A percentile compares a stretch with the other conserved stretches of the same genome.
These are phyloP conservation scores for Dolomedes plantarius DNA, from an alignment of 2,888 invertebrate species.

Conservation along the genomic window DNA sequence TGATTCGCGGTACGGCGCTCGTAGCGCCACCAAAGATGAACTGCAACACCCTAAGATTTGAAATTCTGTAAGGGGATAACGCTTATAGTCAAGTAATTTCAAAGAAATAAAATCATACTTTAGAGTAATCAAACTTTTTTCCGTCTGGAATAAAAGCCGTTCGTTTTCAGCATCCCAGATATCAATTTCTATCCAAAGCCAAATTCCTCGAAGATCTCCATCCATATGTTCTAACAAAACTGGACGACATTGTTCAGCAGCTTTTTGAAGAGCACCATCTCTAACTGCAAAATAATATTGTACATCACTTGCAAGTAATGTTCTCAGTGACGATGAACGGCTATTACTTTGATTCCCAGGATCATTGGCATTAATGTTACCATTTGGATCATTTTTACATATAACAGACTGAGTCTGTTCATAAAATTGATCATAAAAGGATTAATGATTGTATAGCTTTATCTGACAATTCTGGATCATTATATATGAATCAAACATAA, in stretches of 20 bases:
- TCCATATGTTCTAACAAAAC: constrained; percentile 83
- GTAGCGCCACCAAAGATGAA: no score
- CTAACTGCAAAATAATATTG: constrained; percentile 73
- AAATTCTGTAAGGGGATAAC: constrained; percentile 83
- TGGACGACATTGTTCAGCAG: constrained; percentile 83
- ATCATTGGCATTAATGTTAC: constrained; percentile 28
- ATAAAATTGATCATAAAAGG: no score
- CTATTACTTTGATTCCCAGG: constrained; percentile 22
- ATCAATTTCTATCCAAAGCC: constrained; percentile 89
- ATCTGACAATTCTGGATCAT: no score
- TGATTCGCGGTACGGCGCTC: no score
- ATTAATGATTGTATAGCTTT: no score
- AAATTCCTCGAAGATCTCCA: constrained; percentile 84
- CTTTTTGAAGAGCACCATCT: constrained; percentile 84
- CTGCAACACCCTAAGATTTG: no score
- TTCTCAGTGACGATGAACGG: constrained; percentile 40
- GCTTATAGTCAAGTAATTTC: constrained; percentile 84
- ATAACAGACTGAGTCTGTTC: no score
- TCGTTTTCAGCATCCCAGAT: constrained; percentile 92
- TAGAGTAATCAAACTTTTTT: constrained; percentile 84
- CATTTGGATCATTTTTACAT: constrained; percentile 67
- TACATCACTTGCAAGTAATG: constrained; percentile 42
- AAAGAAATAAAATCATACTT: constrained; percentile 92
- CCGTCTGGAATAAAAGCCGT: constrained; percentile 85
- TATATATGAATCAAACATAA: no score